Evolutionary conservation across 2,797 vertebrate genomes (phyloP), one percentile per base, ranked within the genome.

Genomic region (Melanotaenia parkinsoni): DNA sequence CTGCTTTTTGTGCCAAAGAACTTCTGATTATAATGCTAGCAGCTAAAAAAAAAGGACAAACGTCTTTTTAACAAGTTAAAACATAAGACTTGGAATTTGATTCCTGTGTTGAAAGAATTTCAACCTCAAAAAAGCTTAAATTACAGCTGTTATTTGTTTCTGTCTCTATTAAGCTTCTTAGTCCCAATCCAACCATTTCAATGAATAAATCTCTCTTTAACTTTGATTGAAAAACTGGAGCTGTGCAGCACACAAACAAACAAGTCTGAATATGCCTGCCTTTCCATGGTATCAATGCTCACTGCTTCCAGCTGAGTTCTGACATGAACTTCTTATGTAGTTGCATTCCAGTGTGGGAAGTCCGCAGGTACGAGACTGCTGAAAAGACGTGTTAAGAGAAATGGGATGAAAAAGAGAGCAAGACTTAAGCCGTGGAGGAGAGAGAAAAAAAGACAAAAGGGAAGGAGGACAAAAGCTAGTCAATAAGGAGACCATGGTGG

Each of bases 241-340:
- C 63, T 61, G 58, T 20, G 22, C 28, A 63, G 57, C 62, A 43
- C 37, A 16, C 5, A 57, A 1, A 26, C 38, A 62, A 86, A 91
- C 93, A 91, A 91, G 93, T 93, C 92, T 92, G 92, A 91, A 93
- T 92, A 38, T 84, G 93, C 82, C 89, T 83, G 4, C 30, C 30
- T 30, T 63, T 54, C 16, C 35, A 0, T 13, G 40, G 66, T 72
- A 35, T 81, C 62, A 58, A 37, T 51, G 37, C 45, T 81, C 12
- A 5, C 13, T 63, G 72, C 61, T 74, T 24, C 40, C 37, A 20
- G 45, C 72, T 76, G 32, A 67, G 80, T 76, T 73, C 60, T 57
- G 79, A 64, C 84, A 86, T 74, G 80, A 88, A 70, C 47, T 45
- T 59, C 47, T 58, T 11, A 74, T 74, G 18, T 30, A 64, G 67